A percentile compares a stretch with the other conserved stretches of the same genome.
These are phyloP conservation scores for Crocidura indochinensis DNA, from an alignment of 2,797 vertebrate genomes.

Conservation along the genomic window DNA sequence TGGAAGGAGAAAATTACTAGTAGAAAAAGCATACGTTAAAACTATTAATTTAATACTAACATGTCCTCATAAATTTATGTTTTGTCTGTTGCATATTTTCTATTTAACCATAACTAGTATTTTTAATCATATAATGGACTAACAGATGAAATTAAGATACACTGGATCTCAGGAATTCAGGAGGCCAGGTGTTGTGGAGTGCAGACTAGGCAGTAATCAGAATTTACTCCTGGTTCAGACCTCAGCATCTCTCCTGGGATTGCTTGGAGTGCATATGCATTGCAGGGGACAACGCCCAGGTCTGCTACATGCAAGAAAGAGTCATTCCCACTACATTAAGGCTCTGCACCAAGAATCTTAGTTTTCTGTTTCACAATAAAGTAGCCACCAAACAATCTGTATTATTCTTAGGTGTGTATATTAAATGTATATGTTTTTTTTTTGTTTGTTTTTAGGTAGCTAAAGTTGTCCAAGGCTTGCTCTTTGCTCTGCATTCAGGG, in stretches of 20 bases:
- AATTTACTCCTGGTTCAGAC: too few species aligned
- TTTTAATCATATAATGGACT: not conserved
- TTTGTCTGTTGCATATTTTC: not conserved
- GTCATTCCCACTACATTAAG: too few species aligned
- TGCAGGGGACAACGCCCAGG: too few species aligned
- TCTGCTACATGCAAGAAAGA: too few species aligned
- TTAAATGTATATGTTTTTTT: not conserved
- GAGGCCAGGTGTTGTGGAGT: too few species aligned
- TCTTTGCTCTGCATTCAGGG: not conserved
- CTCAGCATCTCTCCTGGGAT: too few species aligned
- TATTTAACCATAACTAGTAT: not conserved
- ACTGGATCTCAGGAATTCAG: too few species aligned
- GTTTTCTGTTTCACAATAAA: conserved; percentile 16
- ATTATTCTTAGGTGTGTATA: not conserved
- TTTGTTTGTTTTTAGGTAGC: too few species aligned
- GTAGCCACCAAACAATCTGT: not conserved
- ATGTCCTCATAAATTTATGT: not conserved
- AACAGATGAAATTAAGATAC: not conserved
- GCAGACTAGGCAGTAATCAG: too few species aligned
- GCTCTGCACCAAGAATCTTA: not conserved
- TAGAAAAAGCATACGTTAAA: conserved; percentile 8
- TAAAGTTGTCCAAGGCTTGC: too few species aligned
- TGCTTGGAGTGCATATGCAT: too few species aligned
- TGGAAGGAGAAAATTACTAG: not conserved
- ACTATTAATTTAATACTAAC: not conserved